Conservation (phyloP, 2,797 vertebrate genomes). For the Enteromius viviparus region DNA sequence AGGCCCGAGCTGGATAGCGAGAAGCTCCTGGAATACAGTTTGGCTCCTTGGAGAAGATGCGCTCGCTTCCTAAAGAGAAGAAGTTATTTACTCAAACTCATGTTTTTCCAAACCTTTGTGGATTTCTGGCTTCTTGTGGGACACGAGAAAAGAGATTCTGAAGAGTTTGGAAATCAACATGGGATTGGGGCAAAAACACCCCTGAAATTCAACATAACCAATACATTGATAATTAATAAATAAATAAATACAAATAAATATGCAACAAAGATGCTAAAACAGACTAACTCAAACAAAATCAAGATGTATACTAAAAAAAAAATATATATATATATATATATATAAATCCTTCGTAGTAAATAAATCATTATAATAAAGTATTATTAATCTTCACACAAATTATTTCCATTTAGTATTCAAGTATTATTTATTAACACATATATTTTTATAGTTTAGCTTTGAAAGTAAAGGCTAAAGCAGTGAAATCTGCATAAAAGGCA, state of each 20-base stretch:
- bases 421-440: neutral
- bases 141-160: neutral
- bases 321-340: too few relatives aligned
- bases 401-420: neutral
- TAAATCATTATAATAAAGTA: too few relatives aligned
- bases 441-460: neutral
- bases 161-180: neutral
- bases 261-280: too few relatives aligned
- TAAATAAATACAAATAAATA: too few relatives aligned
- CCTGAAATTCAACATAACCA: neutral
- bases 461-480: neutral
- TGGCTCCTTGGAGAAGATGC: too few relatives aligned
- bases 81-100: neutral
- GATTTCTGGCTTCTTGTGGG: neutral
- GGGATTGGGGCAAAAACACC: neutral
- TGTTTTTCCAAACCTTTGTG: neutral
- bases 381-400: too few relatives aligned
- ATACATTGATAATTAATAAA: neutral
- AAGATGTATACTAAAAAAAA: too few relatives aligned
- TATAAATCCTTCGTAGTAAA: too few relatives aligned
- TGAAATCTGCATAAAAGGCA: neutral
- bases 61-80: neutral
- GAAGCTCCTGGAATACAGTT: too few relatives aligned
- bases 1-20: neutral
- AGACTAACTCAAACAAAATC: too few relatives aligned